Base-by-base conservation (phyloP, 2,888 invertebrate genomes). In the Saturnia pavonia region DNA sequence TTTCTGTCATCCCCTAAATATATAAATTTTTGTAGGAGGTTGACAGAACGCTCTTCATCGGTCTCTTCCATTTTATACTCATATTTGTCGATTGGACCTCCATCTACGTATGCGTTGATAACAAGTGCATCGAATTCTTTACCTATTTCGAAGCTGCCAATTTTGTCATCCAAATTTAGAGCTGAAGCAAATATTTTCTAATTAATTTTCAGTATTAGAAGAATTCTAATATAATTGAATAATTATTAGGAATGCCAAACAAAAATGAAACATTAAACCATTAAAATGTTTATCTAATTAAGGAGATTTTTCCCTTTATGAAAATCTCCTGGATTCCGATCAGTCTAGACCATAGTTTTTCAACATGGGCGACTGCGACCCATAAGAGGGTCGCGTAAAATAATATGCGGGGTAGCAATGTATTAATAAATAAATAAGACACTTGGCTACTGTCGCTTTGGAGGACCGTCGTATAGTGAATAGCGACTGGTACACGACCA, bases 41-140 rank as follows among this genome's bases (percentile, higher is more conserved):
- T 96, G 67, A 94, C 82, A 0, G 96, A 89, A 25, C 90, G 89
- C 0, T 95, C 94, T 19, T 94, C 88, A 8, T 80, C 78, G 66
- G 48, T 19, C 14, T 72, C 75, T 1, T 79, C 78, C 7, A 83
- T 76, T 3, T 79, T 74, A 70, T 83, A 82, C 0, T 78, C 76
- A 69, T 95, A 94, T 74, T 94, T 88, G 77, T 96, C 95, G 27
- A 95, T 86, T 4, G 94, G 91, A 12, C 95, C 91, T 16, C 86
- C 84, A 19, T 86, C 72, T 19, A 89, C 82, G 77, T 94, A 94
- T n/a, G 96, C 92, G 80, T 98, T 96, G 45, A 98, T 91, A 0
- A 98, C 79, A 0, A 99, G 89, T 0, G 98, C 98, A 92, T 99
- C 99, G 80, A 99, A 98, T 71, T 97, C 96, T 86, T 98, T 98